A percentile compares a stretch with the other conserved stretches of the same genome.
These are phyloP conservation scores for Dasysyrphus albostriatus DNA, from an alignment of 2,888 invertebrate genomes.

Conservation along the genomic window DNA sequence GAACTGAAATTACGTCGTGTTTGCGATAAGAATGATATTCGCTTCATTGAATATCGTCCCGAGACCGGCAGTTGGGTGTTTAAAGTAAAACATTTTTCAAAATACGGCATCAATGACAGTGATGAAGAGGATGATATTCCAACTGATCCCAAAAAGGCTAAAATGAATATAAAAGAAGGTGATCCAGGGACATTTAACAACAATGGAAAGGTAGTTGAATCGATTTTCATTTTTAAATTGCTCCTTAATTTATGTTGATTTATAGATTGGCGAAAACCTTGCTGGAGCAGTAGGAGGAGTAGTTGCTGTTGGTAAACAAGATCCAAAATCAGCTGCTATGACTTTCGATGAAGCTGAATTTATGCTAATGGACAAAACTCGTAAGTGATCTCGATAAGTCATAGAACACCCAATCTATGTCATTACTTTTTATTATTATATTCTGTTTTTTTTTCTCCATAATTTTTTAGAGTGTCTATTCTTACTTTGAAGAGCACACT, in stretches of 20 bases:
- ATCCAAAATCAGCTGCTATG: slow-evolving; percentile 78
- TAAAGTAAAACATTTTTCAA: slow-evolving; percentile 96
- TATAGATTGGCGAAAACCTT: slow-evolving; percentile 40
- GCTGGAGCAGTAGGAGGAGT: slow-evolving; percentile 42
- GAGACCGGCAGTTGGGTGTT: slow-evolving; percentile 99
- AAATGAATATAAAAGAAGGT: slow-evolving; percentile 77
- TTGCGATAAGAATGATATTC: slow-evolving; percentile 93
- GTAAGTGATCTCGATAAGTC: slow-evolving; percentile 73
- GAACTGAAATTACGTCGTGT: slow-evolving; percentile 92
- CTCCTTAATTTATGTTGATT: not conserved
- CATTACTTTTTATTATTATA: not conserved
- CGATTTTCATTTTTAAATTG: not conserved
- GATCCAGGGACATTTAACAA: slow-evolving; percentile 56
- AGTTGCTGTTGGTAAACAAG: slow-evolving; percentile 60
- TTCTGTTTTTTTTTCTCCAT: slow-evolving; percentile 10
- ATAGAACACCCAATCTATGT: not conserved
- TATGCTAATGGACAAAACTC: slow-evolving; percentile 81
- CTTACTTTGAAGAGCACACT: slow-evolving; percentile 16
- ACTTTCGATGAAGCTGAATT: slow-evolving; percentile 79
- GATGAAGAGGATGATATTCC: slow-evolving; percentile 92
- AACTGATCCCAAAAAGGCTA: slow-evolving; percentile 82
- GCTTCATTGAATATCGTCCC: slow-evolving; percentile 97
- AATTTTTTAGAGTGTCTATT: slow-evolving; percentile 50
- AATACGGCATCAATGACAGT: slow-evolving; percentile 94
- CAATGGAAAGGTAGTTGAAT: slow-evolving; percentile 18